These are phyloP conservation scores for Agrochola macilenta DNA, from an alignment of 2,888 invertebrate genomes.

Conservation along the genomic window DNA sequence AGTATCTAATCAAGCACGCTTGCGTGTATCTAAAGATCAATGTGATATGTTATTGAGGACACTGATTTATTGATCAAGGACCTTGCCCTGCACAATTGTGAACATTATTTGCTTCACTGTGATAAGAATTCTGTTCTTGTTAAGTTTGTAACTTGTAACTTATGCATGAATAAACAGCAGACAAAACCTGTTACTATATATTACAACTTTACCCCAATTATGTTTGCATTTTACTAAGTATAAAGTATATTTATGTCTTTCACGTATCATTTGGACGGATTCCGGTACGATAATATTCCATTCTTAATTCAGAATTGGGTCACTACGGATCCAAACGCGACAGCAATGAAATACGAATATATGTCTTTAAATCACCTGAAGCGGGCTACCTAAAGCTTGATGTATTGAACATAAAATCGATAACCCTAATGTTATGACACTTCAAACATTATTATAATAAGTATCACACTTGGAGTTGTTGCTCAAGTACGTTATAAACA, in stretches of 20 bases:
- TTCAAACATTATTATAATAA: slow-evolving; percentile 8
- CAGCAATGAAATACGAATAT: slow-evolving; percentile 57
- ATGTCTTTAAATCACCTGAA: slow-evolving; percentile 43
- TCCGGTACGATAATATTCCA: slow-evolving; percentile 34
- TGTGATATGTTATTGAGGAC: slow-evolving; percentile 24
- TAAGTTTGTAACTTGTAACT: neutral
- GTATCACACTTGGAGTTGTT: slow-evolving; percentile 10
- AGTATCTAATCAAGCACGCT: slow-evolving; percentile 31
- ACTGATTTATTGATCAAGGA: slow-evolving; percentile 28
- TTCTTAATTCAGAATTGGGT: slow-evolving; percentile 60
- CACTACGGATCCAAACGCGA: slow-evolving; percentile 42
- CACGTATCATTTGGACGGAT: slow-evolving; percentile 14
- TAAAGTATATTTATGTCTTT: slow-evolving; percentile 1
- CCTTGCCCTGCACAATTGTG: neutral
- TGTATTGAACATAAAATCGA: slow-evolving; percentile 32
- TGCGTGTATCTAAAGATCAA: slow-evolving; percentile 29
- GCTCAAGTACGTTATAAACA: slow-evolving; percentile 3
- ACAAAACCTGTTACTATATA: neutral
- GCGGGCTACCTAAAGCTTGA: slow-evolving; percentile 13
- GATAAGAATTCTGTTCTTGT: neutral
- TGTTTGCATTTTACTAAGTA: slow-evolving; percentile 3
- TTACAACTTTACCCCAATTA: neutral
- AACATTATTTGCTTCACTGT: slow-evolving; percentile 4
- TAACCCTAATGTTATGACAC: slow-evolving; percentile 11
- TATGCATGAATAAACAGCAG: neutral